Base-by-base conservation (phyloP, 2,113 vertebrate species). In the Cranoglanis bouderius region DNA sequence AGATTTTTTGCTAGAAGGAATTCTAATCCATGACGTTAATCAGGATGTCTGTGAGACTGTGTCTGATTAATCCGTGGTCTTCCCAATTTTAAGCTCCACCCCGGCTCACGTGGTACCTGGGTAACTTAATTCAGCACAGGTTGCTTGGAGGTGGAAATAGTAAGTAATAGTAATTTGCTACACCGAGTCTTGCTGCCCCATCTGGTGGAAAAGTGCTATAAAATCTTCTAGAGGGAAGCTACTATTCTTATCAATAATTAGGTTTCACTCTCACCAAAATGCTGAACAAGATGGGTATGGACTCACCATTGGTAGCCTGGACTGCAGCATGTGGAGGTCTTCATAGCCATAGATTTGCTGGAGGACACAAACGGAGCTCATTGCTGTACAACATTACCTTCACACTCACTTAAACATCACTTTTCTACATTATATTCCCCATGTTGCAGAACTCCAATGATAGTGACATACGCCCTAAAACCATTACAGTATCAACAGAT, bases 261-360 rank as follows among this genome's bases (percentile, higher is more conserved):
- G n/a, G 12, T 43, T 75, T 88, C 24, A n/a, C 3, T 13, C 49
- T 75, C 12, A 51, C 21, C 5, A 49, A 19, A 72, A 59, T 63
- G 43, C 29, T 82, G 9, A 55, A 35, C 1, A 55, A 67, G 70
- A 24, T 10, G 7, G 21, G 26, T 21, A n/a, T 7, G 24, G 5
- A 94, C 97, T 96, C 92, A 99, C 98, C 97, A 99, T 92, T 72
- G 98, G 98, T 90, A 99, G 95, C 94, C 98, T 96, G 86, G 98
- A 98, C 89, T 99, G 98, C 87, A 99, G 96, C 97, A 99, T 97
- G 92, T 99, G 98, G 78, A 99, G 97, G 94, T 99, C 98, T 40
- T 99, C 98, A 75, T 99, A 99, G 91, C 98, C 97, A 65, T 99
- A 99, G 90, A 99, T 99, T 96, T 99, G 97, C 93, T 95, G 94